These are phyloP conservation scores for Idris sp. DNA, from an alignment of 1,140 invertebrate species.

Conservation along the genomic window DNA sequence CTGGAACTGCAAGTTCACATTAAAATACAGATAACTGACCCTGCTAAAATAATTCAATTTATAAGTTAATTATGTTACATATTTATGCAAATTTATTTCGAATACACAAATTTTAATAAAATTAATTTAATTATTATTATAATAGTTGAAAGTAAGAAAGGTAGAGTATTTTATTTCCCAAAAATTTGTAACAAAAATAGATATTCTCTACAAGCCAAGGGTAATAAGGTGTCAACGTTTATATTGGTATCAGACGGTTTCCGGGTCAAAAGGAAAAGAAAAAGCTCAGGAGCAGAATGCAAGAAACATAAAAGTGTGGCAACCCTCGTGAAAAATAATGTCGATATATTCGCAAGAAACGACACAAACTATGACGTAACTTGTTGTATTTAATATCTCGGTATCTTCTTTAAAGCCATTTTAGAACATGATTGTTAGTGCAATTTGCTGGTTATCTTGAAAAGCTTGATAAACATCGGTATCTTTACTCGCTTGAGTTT, in stretches of 20 bases:
- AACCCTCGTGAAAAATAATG: constrained; percentile 62
- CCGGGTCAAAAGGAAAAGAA: constrained; percentile 55
- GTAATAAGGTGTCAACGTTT: constrained; percentile 66
- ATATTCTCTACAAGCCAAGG: constrained; percentile 57
- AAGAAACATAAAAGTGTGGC: constrained; percentile 39
- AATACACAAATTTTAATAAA: no score
- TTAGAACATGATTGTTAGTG: constrained; percentile 52
- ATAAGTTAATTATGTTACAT: no score
- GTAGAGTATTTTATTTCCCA: no score
- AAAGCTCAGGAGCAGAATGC: constrained; percentile 25
- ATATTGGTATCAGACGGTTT: constrained; percentile 64
- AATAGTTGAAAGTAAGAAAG: no score
- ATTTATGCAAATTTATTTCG: no score
- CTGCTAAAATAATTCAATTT: no score
- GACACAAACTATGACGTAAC: constrained; percentile 51
- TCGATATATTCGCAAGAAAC: constrained; percentile 49
- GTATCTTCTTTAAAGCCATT: constrained; percentile 39
- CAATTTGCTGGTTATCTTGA: constrained; percentile 42
- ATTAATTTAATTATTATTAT: no score
- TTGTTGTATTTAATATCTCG: constrained; percentile 53
- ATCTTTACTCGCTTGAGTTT: constrained; percentile 10
- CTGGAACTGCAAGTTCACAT: constrained; percentile 12
- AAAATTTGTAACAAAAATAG: no score
- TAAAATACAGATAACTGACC: no score
- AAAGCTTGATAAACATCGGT: constrained; percentile 35